phyloP scores from a whole-genome alignment of 2,797 vertebrate species.

The Salarias fasciatus region DNA sequence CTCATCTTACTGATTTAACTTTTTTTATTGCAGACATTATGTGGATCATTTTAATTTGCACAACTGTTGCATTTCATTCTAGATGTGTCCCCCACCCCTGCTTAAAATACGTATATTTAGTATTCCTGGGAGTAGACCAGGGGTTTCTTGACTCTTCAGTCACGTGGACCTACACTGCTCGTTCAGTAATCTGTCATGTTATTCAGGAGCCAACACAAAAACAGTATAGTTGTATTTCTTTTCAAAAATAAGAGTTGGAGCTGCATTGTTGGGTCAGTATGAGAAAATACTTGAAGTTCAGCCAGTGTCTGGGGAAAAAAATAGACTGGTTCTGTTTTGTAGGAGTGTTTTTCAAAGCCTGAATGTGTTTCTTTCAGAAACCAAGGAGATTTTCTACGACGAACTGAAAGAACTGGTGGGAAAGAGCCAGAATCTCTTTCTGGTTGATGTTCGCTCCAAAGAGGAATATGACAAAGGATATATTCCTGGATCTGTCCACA shows the following conservation, averaged over 20 bases:
- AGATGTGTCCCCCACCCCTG: too few relatives aligned
- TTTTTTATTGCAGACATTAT: too few relatives aligned
- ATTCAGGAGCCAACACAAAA: not conserved
- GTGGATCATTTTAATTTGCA: too few relatives aligned
- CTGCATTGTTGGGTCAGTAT: not conserved
- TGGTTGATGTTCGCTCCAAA: slow-evolving; percentile 84
- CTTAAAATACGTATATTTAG: too few relatives aligned
- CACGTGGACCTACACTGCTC: too few relatives aligned
- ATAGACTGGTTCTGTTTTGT: not conserved
- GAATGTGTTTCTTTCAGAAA: slow-evolving; percentile 25
- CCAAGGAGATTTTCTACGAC: slow-evolving; percentile 69
- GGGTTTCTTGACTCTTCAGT: too few relatives aligned
- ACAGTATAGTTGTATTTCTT: not conserved
- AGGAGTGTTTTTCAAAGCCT: not conserved
- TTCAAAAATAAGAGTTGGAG: not conserved
- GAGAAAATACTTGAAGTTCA: not conserved
- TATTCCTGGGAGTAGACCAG: too few relatives aligned
- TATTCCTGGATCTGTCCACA: slow-evolving; percentile 83
- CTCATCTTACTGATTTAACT: too few relatives aligned
- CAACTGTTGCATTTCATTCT: too few relatives aligned
- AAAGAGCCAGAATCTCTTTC: slow-evolving; percentile 68
- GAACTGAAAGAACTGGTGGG: slow-evolving; percentile 76
- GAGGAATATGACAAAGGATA: slow-evolving; percentile 82
- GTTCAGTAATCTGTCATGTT: not conserved
- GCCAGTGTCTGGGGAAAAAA: not conserved